Percentiles rank a stretch among this genome's conserved stretches.
Conservation (phyloP, 2,888 invertebrate genomes). For the Serripes groenlandicus region DNA sequence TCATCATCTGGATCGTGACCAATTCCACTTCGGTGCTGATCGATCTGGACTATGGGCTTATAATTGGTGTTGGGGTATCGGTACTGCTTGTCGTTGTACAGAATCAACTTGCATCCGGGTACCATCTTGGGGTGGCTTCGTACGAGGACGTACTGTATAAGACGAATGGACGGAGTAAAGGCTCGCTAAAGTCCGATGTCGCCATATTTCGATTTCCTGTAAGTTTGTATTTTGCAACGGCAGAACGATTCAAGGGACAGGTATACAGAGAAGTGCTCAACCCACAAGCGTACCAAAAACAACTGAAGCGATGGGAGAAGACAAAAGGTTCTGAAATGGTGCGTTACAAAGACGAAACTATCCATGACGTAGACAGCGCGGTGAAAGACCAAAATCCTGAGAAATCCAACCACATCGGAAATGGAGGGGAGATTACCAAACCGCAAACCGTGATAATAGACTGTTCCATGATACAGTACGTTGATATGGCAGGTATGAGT, state of each 20-base stretch:
- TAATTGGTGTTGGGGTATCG: conserved; percentile 76
- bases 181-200: conserved; percentile 30
- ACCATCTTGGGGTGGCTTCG: conserved; percentile 45
- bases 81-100: conserved; percentile 72
- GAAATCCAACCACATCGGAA: background rate
- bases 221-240: conserved; percentile 61
- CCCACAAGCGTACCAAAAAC: conserved; percentile 18
- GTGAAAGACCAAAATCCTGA: background rate
- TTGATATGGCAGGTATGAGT: conserved; percentile 77
- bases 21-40: conserved; percentile 72
- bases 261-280: conserved; percentile 46
- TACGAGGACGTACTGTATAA: conserved; percentile 54
- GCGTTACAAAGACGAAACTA: background rate
- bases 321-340: background rate
- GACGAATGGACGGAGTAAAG: conserved; percentile 2
- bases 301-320: background rate
- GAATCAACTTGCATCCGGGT: conserved; percentile 63
- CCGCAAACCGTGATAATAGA: conserved; percentile 72
- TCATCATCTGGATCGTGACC: conserved; percentile 86
- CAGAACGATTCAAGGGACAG: conserved; percentile 60
- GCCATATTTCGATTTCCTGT: conserved; percentile 61
- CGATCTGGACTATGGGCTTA: conserved; percentile 78
- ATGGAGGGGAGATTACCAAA: background rate
- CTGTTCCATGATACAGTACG: conserved; percentile 74
- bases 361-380: background rate